Conservation (phyloP, 2,113 vertebrate genomes). For the Myiozetetes cayanensis region DNA sequence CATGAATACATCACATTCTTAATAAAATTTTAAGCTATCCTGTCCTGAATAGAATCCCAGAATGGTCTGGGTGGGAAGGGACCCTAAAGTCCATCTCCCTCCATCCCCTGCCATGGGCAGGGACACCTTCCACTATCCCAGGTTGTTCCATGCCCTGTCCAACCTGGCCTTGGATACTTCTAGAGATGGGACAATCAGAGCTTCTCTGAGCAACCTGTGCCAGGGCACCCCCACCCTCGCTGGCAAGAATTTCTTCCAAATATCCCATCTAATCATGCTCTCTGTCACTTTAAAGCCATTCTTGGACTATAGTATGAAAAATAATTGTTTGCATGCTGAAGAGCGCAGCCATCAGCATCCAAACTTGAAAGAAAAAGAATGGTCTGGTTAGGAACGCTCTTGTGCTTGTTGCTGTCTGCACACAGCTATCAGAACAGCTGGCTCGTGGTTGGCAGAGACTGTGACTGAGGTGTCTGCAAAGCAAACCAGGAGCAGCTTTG, state of each 20-base stretch:
- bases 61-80: neutral
- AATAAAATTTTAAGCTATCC: neutral
- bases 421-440: neutral
- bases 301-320: neutral
- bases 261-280: neutral
- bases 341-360: rapidly evolving
- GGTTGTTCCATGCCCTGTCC: neutral
- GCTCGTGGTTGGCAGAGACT: neutral
- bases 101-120: neutral
- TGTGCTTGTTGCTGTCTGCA: neutral
- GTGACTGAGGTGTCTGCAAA: neutral
- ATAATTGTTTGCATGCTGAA: neutral
- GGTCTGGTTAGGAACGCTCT: neutral
- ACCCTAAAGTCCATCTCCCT: neutral
- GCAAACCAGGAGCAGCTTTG: neutral
- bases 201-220: neutral
- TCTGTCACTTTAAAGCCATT: neutral
- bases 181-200: neutral
- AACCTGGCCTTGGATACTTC: neutral
- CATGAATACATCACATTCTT: neutral
- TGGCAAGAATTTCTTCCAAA: neutral
- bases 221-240: neutral
- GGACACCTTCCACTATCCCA: neutral
- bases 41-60: neutral
- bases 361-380: neutral